Evolutionary conservation across 2,113 vertebrate species (phyloP), one percentile per base, ranked within the genome.

Genomic region (Salvator merianae): DNA sequence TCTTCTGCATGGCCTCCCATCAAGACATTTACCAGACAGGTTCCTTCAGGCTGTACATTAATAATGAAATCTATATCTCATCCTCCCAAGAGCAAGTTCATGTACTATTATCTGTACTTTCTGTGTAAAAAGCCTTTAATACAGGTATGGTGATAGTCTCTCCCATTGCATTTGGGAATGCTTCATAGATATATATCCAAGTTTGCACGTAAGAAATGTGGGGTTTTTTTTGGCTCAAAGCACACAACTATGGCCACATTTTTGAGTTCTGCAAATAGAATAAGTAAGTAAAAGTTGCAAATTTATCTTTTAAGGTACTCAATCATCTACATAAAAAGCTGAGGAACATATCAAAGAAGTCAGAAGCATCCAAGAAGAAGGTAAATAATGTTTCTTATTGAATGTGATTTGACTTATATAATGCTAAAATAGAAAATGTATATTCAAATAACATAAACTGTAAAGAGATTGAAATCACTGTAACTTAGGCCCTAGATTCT

Each of bases 281-380:
- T 79, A n/a, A 38, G 71, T 26, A 91, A 79, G 72, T 85, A 20
- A 28, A 86, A 87, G 9, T 30, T 85, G 77, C 26, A 82, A 87
- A 91, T 93, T 90, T 50, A 91, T 93, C 85, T 93, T 96, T 96
- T 74, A 95, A 99, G 99, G 98, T 99, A 87, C 96, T 99, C 92
- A 98, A 97, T 91, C 98, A 99, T 91, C 93, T 99, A 90, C 98
- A 99, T 89, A 99, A 98, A 95, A 99, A 99, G 84, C 92, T 98
- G 87, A 97, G 97, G 96, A 99, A 98, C 86, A 97, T 98, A 94
- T 99, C 99, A 78, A 99, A 99, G 97, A 99, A 99, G 93, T 99
- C 99, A 81, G 98, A 99, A 93, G 97, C 96, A 1, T 99, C 99
- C 32, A 99, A 99, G 96, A 99, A 98, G 95, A 99, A 99, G 97